A percentile compares a stretch with the other conserved stretches of the same genome.
Evolutionary conservation across 2,888 invertebrate species (phyloP).

Genomic region (Morinoia aosen): DNA sequence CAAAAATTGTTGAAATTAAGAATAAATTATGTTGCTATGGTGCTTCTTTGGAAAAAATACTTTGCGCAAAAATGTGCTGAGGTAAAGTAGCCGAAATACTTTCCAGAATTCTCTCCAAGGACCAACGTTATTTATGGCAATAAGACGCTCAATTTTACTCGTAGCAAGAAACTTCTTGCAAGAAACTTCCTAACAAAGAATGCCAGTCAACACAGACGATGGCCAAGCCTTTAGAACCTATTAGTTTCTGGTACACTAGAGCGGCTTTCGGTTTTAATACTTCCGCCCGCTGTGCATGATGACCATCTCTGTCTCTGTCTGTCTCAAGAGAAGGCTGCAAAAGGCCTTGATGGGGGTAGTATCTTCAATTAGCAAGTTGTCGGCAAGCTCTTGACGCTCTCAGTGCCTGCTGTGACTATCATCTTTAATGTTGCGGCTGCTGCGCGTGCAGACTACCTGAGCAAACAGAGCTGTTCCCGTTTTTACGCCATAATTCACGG

Average conservation of each 20-base stretch:
- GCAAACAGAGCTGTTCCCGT: neutral
- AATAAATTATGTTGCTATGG: too few species aligned
- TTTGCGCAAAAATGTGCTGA: too few species aligned
- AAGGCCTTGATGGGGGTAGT: neutral
- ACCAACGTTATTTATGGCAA: too few species aligned
- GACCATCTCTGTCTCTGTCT: neutral
- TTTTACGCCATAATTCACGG: neutral
- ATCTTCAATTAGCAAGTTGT: neutral
- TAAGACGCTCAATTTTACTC: too few species aligned
- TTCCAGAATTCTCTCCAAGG: too few species aligned
- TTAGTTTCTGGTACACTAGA: neutral
- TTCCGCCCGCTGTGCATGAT: neutral
- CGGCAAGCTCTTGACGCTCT: constrained; percentile 4
- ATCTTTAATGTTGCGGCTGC: constrained; percentile 14
- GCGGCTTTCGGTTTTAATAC: neutral
- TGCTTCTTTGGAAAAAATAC: too few species aligned
- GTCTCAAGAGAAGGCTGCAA: neutral
- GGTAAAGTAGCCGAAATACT: too few species aligned
- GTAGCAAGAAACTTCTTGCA: too few species aligned
- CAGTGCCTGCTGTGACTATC: constrained; percentile 13
- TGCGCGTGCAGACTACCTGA: constrained; percentile 30
- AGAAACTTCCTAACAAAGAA: neutral
- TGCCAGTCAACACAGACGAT: neutral
- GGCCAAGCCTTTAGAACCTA: neutral
- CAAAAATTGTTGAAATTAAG: too few species aligned